Conservation (phyloP, 2,888 invertebrate species). For the Hofmannophila pseudospretella region DNA sequence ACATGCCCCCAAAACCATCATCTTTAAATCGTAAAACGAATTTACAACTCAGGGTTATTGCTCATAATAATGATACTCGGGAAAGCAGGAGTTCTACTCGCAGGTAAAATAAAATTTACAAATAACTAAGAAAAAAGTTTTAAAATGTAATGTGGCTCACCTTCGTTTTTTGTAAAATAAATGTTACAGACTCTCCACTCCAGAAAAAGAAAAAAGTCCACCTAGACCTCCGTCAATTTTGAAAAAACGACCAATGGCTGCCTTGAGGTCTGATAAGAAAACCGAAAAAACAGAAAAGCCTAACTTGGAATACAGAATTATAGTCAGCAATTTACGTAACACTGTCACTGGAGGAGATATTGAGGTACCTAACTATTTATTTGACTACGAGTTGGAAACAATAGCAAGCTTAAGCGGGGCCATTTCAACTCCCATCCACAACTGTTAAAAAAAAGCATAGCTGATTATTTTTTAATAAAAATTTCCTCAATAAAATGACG, state of each 20-base stretch:
- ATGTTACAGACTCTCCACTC: conserved; percentile 34
- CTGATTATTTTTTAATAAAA: too few relatives aligned
- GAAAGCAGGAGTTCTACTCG: conserved; percentile 33
- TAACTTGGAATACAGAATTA: conserved; percentile 86
- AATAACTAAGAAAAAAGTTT: too few relatives aligned
- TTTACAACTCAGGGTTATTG: conserved; percentile 62
- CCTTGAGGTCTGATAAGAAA: conserved; percentile 50
- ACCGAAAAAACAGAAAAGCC: conserved; percentile 48
- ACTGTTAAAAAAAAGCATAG: too few relatives aligned
- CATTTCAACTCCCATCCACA: too few relatives aligned
- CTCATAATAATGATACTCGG: conserved; percentile 54
- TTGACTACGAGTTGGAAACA: too few relatives aligned
- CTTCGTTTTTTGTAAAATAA: too few relatives aligned
- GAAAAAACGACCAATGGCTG: conserved; percentile 71
- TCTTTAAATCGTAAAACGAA: conserved; percentile 49
- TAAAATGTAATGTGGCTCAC: too few relatives aligned
- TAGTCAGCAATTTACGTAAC: conserved; percentile 92
- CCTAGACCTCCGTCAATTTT: conserved; percentile 67
- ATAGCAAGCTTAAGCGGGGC: too few relatives aligned
- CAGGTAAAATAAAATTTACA: conserved; percentile 26
- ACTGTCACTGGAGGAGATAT: conserved; percentile 95
- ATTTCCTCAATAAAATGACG: too few relatives aligned
- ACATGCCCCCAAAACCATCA: conserved; percentile 29
- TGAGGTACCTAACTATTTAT: too few relatives aligned
- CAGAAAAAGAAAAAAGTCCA: conserved; percentile 56